Conservation (phyloP, 2,113 vertebrate genomes). For the Crypturellus undulatus region DNA sequence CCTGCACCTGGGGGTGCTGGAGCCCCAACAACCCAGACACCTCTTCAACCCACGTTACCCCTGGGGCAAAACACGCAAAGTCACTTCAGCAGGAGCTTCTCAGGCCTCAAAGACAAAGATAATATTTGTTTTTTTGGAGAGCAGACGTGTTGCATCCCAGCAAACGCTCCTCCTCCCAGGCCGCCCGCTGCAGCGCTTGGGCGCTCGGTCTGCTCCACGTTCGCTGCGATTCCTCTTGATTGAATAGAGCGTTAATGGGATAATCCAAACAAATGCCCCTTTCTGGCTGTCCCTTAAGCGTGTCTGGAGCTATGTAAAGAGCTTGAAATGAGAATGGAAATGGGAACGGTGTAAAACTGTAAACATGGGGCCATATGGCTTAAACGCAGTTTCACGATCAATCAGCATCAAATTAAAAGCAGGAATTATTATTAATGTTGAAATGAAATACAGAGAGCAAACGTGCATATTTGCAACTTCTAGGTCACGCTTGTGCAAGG, state of each 20-base stretch:
- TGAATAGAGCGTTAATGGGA: conserved; percentile 72
- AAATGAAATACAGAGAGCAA: conserved; percentile 69
- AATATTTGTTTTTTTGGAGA: background rate
- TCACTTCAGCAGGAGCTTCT: background rate
- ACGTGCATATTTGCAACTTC: conserved; percentile 50
- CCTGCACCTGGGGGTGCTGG: accelerated
- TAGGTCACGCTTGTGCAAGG: conserved; percentile 63
- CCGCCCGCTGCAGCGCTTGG: background rate
- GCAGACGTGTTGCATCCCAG: background rate
- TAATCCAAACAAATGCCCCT: conserved; percentile 74
- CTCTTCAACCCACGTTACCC: background rate
- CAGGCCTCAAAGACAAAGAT: background rate
- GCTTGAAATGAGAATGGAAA: conserved; percentile 5
- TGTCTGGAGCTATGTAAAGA: conserved; percentile 23
- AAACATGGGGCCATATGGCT: conserved; percentile 22
- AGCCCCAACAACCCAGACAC: background rate
- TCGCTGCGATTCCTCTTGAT: conserved; percentile 59
- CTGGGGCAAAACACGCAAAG: background rate
- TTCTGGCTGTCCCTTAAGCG: conserved; percentile 4
- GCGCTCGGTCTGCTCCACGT: conserved; percentile 19
- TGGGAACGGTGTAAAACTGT: background rate
- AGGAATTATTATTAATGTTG: conserved; percentile 61
- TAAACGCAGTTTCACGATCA: conserved; percentile 5
- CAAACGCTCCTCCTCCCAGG: background rate
- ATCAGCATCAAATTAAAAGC: conserved; percentile 72